phyloP scores from a whole-genome alignment of 2,888 invertebrate species.

The Cryptocephalus moraei region DNA sequence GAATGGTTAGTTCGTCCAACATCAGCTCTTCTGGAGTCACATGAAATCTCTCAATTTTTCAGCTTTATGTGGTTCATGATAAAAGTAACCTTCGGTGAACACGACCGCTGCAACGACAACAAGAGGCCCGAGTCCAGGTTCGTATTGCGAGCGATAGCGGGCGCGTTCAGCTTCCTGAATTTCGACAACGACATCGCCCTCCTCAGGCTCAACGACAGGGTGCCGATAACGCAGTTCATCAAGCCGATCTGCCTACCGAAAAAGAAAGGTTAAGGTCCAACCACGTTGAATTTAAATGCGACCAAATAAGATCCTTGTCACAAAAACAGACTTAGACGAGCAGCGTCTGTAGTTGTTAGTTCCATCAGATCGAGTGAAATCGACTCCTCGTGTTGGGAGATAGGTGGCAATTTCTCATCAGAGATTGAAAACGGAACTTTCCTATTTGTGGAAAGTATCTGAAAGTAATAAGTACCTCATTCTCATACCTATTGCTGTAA shows the following conservation, averaged over 20 bases:
- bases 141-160: slow-evolving; percentile 64
- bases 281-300: no score
- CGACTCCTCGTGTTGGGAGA: no score
- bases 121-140: slow-evolving; percentile 66
- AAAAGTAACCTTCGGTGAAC: slow-evolving; percentile 79
- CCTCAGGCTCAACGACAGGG: slow-evolving; percentile 67
- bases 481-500: no score
- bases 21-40: slow-evolving; percentile 5
- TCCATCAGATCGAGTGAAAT: no score
- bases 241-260: slow-evolving; percentile 76
- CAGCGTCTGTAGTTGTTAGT: no score
- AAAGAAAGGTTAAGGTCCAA: slow-evolving; percentile 40
- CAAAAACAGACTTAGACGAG: no score
- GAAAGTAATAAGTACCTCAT: no score
- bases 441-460: no score
- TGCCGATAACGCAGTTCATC: slow-evolving; percentile 67
- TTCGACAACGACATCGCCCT: slow-evolving; percentile 85
- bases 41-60: slow-evolving; percentile 25
- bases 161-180: slow-evolving; percentile 74
- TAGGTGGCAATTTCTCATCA: no score
- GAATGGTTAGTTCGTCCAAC: no score
- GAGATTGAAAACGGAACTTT: no score
- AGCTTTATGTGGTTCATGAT: slow-evolving; percentile 92
- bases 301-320: no score
- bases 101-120: slow-evolving; percentile 69